Evolutionary conservation across 2,797 vertebrate genomes (phyloP), one percentile per base, ranked within the genome.

Genomic region (Xiphorhynchus erythropygius): DNA sequence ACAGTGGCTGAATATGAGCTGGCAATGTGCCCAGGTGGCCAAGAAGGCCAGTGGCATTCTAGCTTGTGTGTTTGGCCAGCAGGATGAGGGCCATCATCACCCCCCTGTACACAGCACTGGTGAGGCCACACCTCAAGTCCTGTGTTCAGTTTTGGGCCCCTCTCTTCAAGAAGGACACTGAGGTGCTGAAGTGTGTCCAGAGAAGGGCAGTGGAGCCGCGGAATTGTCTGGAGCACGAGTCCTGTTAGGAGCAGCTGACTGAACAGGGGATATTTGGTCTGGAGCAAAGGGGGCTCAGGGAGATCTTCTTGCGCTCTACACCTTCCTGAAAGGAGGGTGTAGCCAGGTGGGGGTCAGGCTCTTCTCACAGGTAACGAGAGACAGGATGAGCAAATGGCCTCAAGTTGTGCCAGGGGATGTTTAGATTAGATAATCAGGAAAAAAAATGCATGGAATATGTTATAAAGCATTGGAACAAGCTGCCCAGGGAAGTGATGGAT

Each of bases 61-160:
- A 64, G n/a, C 76, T 46, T 57, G 24, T 56, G 37, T 68, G 27
- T 63, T 13, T 44, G 42, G 9, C 37, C 57, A 52, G 44, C 57
- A 77, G 59, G 23, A 39, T 11, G 15, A 32, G 32, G 28, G n/a
- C 64, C 10, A 2, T 46, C 21, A 8, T 71, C 30, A 23, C 11
- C 7, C 5, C 39, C 35, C 63, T 39, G 35, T 46, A 2, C 27
- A 39, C 0, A 0, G 1, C 21, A 9, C 14, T 39, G 21, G 5
- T 57, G 44, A 57, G 28, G 37, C 10, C 3, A 5, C 24, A 25
- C n/a, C 21, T 57, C 57, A 57, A 44, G 56, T 52, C 14, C 28
- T 30, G 37, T 63, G 19, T 33, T 70, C 28, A 30, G 24, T 64
- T 89, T 52, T 70, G 44, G 28, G 11, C 37, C 8, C 56, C 28